A percentile compares a stretch with the other conserved stretches of the same genome.
phyloP scores from a whole-genome alignment of 1,140 invertebrate genomes.

The Magallana gigas region DNA sequence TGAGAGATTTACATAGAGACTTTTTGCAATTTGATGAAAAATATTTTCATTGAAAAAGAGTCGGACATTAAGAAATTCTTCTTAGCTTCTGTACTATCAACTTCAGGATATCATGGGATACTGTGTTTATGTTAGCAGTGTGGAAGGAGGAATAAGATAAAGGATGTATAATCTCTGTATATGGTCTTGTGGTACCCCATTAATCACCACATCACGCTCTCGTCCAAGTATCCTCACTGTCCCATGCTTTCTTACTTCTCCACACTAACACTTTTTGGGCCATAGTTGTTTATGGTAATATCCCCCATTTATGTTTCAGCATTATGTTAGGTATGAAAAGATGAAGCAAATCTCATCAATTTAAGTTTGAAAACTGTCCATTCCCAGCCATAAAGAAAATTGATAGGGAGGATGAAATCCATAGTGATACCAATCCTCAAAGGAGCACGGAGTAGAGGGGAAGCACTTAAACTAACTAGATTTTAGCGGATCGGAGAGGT shows the following conservation, averaged over 20 bases:
- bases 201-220: background rate
- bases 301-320: background rate
- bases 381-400: conserved; percentile 16
- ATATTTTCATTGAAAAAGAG: no score
- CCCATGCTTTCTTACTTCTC: background rate
- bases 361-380: conserved; percentile 4
- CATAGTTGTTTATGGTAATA: conserved; percentile 7
- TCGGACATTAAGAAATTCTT: no score
- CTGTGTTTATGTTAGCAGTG: background rate
- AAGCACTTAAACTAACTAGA: conserved; percentile 30
- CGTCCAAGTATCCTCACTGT: background rate
- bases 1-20: no score
- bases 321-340: conserved; percentile 22
- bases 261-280: background rate
- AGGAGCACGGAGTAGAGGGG: background rate
- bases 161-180: conserved; percentile 6
- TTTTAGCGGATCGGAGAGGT: background rate
- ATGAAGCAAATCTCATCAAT: conserved; percentile 33
- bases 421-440: background rate
- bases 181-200: background rate
- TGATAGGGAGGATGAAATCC: conserved; percentile 24
- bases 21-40: no score
- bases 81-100: no score
- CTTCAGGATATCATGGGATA: background rate
- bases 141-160: conserved; percentile 13